These are phyloP conservation scores for Acridotheres tristis DNA, from an alignment of 2,797 vertebrate species.

Conservation along the genomic window DNA sequence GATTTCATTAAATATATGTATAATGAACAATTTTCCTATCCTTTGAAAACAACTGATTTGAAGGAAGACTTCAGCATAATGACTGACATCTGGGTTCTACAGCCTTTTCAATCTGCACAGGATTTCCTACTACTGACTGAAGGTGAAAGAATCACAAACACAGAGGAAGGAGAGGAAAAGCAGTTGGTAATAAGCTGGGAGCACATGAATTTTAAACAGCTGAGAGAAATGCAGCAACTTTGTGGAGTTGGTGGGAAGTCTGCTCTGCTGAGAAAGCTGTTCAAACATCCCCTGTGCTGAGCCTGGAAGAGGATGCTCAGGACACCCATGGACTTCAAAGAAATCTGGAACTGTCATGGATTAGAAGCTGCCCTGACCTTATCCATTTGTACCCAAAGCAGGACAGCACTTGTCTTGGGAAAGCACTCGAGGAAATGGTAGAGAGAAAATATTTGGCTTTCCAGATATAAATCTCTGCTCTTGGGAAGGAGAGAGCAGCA, in stretches of 20 bases:
- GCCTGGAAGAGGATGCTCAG: not conserved
- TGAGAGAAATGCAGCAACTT: not conserved
- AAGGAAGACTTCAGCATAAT: not conserved
- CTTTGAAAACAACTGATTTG: conserved; percentile 12
- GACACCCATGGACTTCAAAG: conserved; percentile 23
- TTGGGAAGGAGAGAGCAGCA: not conserved
- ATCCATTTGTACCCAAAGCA: not conserved
- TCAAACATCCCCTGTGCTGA: conserved; percentile 20
- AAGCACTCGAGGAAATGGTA: not conserved
- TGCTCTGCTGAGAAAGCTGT: not conserved
- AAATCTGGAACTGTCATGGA: not conserved
- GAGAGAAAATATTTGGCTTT: not conserved
- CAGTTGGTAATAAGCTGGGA: not conserved
- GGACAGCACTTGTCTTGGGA: not conserved
- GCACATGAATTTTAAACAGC: conserved; percentile 15
- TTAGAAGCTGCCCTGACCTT: not conserved
- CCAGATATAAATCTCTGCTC: not conserved
- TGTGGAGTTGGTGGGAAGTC: not conserved
- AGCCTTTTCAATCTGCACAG: not conserved
- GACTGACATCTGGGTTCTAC: not conserved
- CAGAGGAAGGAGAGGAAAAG: not conserved
- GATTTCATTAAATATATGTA: conserved; percentile 21
- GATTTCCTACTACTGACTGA: not conserved
- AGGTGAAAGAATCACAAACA: not conserved
- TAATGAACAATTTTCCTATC: conserved; percentile 2